phyloP scores from a whole-genome alignment of 2,797 vertebrate species.

The Pangasius mekongensis region DNA sequence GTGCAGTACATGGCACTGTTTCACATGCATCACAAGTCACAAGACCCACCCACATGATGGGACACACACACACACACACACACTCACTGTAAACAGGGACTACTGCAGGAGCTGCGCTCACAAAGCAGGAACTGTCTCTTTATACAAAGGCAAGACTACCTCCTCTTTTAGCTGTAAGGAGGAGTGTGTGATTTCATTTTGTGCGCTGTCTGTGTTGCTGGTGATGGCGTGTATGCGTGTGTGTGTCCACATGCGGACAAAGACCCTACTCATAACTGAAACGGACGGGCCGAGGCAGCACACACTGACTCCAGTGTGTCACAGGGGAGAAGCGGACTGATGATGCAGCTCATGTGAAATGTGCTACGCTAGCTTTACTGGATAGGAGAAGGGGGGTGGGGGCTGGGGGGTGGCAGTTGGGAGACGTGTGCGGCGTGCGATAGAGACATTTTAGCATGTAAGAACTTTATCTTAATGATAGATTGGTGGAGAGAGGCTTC shows the following conservation, averaged over 20 bases:
- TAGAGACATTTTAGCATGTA: slow-evolving; percentile 30
- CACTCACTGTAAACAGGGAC: slow-evolving; percentile 55
- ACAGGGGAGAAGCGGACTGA: slow-evolving; percentile 24
- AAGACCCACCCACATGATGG: slow-evolving; percentile 42
- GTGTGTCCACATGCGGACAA: slow-evolving; percentile 33
- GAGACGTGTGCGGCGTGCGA: neutral
- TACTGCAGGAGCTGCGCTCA: slow-evolving; percentile 12
- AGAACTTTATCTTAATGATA: slow-evolving; percentile 28
- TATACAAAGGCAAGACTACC: slow-evolving; percentile 30
- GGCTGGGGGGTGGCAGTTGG: neutral
- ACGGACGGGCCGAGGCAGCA: slow-evolving; percentile 32
- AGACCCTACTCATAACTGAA: slow-evolving; percentile 41
- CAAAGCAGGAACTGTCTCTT: slow-evolving; percentile 42
- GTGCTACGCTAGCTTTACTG: slow-evolving; percentile 38
- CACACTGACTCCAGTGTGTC: slow-evolving; percentile 52
- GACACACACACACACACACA: slow-evolving; percentile 5
- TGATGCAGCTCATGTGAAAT: slow-evolving; percentile 51
- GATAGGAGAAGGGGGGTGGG: neutral
- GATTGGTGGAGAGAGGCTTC: slow-evolving; percentile 42
- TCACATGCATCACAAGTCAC: slow-evolving; percentile 34
- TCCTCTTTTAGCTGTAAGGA: slow-evolving; percentile 27
- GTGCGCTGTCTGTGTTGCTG: slow-evolving; percentile 34
- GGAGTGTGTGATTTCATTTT: slow-evolving; percentile 41
- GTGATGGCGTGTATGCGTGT: slow-evolving; percentile 26
- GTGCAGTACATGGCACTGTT: slow-evolving; percentile 26